Evolutionary conservation across 2,113 vertebrate species (phyloP).

Genomic region (Sitta europaea): DNA sequence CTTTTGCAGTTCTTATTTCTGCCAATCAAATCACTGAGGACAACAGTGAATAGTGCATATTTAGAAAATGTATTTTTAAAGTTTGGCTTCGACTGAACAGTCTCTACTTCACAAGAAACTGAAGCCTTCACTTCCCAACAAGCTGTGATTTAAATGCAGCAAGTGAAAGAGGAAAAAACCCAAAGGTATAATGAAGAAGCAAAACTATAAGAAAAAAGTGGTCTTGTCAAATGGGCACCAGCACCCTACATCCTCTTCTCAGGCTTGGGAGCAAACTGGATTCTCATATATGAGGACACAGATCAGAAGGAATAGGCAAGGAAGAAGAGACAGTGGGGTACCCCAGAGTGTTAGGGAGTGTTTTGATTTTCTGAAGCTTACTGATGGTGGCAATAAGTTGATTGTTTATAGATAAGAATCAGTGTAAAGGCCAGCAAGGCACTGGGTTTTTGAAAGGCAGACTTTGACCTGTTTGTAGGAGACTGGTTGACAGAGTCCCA

Average conservation of each 20-base stretch:
- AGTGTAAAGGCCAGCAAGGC: background rate
- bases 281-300: background rate
- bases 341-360: background rate
- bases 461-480: background rate
- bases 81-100: background rate
- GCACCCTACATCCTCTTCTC: background rate
- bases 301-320: background rate
- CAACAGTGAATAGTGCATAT: constrained; percentile 11
- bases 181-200: background rate
- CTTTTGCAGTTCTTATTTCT: constrained; percentile 29
- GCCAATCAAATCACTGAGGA: constrained; percentile 34
- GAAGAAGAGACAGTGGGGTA: background rate
- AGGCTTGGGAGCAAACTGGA: background rate
- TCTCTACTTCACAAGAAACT: background rate
- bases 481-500: background rate
- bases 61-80: constrained; percentile 63
- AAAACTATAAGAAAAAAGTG: background rate
- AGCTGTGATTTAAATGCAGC: background rate
- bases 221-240: background rate
- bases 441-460: background rate
- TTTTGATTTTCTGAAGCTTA: background rate
- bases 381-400: background rate
- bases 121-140: background rate
- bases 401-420: background rate
- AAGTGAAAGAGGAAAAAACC: background rate